phyloP scores from a whole-genome alignment of 2,113 vertebrate species.

The Chauna torquata region DNA sequence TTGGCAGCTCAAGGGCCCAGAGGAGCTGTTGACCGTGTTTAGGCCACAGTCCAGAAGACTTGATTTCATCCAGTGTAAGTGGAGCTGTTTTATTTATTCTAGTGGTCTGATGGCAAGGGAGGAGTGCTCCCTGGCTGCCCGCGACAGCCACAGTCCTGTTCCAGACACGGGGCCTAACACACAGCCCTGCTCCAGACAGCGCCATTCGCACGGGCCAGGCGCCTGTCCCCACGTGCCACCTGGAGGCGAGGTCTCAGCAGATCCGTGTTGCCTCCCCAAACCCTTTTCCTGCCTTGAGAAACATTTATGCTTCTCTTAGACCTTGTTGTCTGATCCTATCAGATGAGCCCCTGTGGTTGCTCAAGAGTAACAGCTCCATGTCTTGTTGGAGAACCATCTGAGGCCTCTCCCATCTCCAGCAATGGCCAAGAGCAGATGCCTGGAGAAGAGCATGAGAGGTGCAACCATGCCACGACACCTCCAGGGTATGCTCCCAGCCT shows the following conservation, averaged over 20 bases:
- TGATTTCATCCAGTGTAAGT: slow-evolving; percentile 59
- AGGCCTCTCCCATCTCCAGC: neutral
- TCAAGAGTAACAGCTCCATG: neutral
- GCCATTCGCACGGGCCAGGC: neutral
- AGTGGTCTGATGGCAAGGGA: slow-evolving; percentile 46
- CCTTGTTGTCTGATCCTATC: neutral
- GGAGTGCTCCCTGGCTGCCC: slow-evolving; percentile 57
- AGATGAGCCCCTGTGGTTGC: neutral
- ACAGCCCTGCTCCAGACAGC: neutral
- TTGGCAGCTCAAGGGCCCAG: slow-evolving; percentile 64
- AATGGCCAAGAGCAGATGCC: neutral
- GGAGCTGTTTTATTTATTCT: slow-evolving; percentile 66
- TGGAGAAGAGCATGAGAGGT: neutral
- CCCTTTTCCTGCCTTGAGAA: neutral
- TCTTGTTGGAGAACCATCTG: neutral
- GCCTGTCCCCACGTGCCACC: rapidly evolving
- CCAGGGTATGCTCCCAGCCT: neutral
- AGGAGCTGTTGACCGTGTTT: slow-evolving; percentile 70
- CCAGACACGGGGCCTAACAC: neutral
- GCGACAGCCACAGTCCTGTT: neutral
- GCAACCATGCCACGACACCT: neutral
- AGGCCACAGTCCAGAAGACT: slow-evolving; percentile 57
- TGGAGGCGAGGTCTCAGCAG: neutral
- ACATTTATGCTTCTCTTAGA: neutral
- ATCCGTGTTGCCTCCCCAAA: neutral